Base-by-base conservation (phyloP, 2,888 invertebrate genomes). In the Drosophila melanocephala region DNA sequence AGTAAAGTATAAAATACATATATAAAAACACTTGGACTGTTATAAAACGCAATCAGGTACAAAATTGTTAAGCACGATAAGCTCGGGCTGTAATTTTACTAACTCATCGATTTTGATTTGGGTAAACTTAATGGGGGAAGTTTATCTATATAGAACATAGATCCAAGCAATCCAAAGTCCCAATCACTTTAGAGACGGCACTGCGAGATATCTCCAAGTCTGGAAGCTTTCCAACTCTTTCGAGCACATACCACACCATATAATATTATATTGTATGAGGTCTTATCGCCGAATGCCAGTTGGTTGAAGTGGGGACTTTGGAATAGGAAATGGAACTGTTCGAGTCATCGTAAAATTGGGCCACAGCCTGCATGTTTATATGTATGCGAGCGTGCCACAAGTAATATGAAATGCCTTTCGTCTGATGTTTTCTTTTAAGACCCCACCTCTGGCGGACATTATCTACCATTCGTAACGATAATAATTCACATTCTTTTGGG, bases 341-440 rank as follows among this genome's bases (percentile, higher is more conserved):
- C 44, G 75, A 79, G 62, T 72, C 72, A 72, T 62, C 59, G 42
- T 57, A 50, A 65, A 79, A 79, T 50, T 79, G 79, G 79, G 62
- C 52, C 72, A 64, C 51, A 50, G 42, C 57, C 39, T 16, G 30
- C 16, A 22, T 26, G 42, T 22, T 16, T 26, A 44, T n/a, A 22
- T 28, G 22, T 30, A 16, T 55, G 51, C 30, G 19, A 50, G 26
- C 3, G 26, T 14, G 22, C 14, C 14, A 22, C 22, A 22, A 47
- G 22, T 22, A 7, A 47, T 22, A 22, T 47, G 5, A 51, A 58
- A 74, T 64, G 56, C 72, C 65, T 52, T 72, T 75, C 66, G 76
- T 72, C 69, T 73, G 77, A 76, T 73, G 63, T 58, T 52, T 60
- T n/a, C n/a, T 72, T 64, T 69, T 72, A 76, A 79, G 80, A 47